Base-by-base conservation (phyloP, 2,888 invertebrate species). In the Falcaria lacertinaria region DNA sequence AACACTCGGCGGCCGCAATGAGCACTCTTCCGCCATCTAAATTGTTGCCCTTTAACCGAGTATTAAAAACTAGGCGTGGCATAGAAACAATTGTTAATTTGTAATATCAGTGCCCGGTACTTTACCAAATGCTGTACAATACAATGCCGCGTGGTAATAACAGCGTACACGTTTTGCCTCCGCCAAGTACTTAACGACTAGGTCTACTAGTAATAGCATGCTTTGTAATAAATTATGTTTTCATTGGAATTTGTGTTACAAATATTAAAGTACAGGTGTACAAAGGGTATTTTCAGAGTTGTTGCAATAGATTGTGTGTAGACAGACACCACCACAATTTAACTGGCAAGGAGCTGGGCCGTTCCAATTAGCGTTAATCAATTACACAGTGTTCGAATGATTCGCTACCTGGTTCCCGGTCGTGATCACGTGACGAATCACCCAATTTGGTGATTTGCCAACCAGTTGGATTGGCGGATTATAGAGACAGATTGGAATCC, bases 381-480 rank as follows among this genome's bases (percentile, higher is more conserved):
- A 74, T 78, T 73, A 62, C 54, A 64, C 57, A 57, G 62, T 57
- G 52, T 58, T 60, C 54, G 54, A 57, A 58, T 61, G 60, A 62
- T 62, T 45, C 53, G 54, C 48, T 49, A 53, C 55, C n/a, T 60
- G 59, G 68, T 69, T 68, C 54, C 48, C 54, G 51, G 15, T 50
- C 48, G 50, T 46, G 56, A 59, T 59, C 61, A 60, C 57, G 57
- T 61, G 61, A 63, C 59, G 57, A 56, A 57, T 64, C 66, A 61
- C 58, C 64, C 56, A 45, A 60, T 64, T 74, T 81, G 81, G 69
- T 71, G 45, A 57, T 58, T 56, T 76, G 81, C 85, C 81, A 81
- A 69, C 55, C 52, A 52, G 50, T 60, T 55, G 57, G 44, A 51
- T 49, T 52, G 54, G 51, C 47, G 44, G 48, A 70, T 69, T 64